Evolutionary conservation across 2,113 vertebrate genomes (phyloP), one percentile per base, ranked within the genome.

Genomic region (Ammospiza caudacuta): DNA sequence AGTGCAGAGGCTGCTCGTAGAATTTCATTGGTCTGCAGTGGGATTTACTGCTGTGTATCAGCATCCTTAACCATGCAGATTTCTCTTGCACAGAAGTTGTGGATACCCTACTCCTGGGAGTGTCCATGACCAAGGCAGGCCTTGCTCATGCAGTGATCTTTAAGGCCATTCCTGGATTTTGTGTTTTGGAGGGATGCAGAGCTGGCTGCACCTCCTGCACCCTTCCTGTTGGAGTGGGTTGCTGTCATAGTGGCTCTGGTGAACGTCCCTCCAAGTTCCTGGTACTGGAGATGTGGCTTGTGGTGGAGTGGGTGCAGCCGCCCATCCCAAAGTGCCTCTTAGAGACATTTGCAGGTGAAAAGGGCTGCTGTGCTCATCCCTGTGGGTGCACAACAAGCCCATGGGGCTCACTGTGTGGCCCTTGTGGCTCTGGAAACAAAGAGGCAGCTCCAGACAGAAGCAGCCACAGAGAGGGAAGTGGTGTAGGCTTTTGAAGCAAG

Each of bases 391-490:
- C 2, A 23, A 28, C 76, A 83, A 83, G 37, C 6, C 72, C 13
- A 1, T 1, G 3, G 22, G 25, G 4, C 15, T 55, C 16, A 4
- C 1, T 10, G 0, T 10, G 0, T 15, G 33, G 22, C 22, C 44
- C 15, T 39, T 51, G 35, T 12, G 39, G 10, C 24, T 25, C 6
- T 76, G 41, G 23, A 76, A 63, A n/a, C 23, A 76, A 11, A 2
- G 12, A 17, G 68, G 29, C 44, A 73, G 24, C 24, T 87, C 31
- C 41, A 41, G 29, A 19, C 20, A 74, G 62, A 76, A 23, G 28
- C 19, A 62, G 33, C 22, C 28, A 27, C 6, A 0, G 1, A 76
- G 39, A 64, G 24, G 1, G 0, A 76, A 24, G 11, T 37, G 17
- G 2, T 61, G 47, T 52, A 0, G 9, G 22, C 7, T 74, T 62